Evolutionary conservation across 1,140 invertebrate species (phyloP).

Genomic region (Ridgeia piscesae): DNA sequence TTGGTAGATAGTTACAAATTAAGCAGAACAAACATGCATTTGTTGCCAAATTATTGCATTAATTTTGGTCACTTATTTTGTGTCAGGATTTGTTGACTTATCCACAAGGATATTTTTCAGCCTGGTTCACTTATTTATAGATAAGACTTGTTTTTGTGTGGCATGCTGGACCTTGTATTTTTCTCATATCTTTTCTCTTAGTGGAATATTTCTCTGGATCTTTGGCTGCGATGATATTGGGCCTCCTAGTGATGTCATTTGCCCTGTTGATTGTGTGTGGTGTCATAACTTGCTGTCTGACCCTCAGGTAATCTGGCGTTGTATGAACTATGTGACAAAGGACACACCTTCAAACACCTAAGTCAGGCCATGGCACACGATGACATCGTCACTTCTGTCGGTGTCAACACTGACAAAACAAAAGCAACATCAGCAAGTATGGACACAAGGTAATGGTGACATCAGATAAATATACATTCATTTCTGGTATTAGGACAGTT

Average conservation of each 20-base stretch:
- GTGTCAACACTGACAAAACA: not conserved
- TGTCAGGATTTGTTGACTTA: too few relatives aligned
- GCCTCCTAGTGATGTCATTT: not conserved
- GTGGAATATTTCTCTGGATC: not conserved
- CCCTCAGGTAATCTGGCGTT: not conserved
- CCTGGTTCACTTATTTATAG: not conserved
- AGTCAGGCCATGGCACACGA: not conserved
- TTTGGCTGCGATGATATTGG: not conserved
- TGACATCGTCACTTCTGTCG: constrained; percentile 7
- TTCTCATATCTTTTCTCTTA: not conserved
- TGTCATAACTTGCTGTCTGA: not conserved
- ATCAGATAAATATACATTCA: too few relatives aligned
- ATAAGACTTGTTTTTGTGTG: not conserved
- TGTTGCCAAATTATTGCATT: too few relatives aligned
- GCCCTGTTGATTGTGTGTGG: not conserved
- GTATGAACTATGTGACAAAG: not conserved
- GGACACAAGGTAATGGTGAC: not conserved
- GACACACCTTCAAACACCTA: not conserved
- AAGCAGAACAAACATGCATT: too few relatives aligned
- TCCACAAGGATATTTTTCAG: too few relatives aligned
- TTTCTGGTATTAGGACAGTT: too few relatives aligned
- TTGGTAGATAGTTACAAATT: too few relatives aligned
- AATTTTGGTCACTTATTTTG: too few relatives aligned
- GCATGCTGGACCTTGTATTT: not conserved
- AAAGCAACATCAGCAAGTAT: not conserved